phyloP scores from a whole-genome alignment of 1,140 invertebrate genomes.

The Drosophila oshimai region DNA sequence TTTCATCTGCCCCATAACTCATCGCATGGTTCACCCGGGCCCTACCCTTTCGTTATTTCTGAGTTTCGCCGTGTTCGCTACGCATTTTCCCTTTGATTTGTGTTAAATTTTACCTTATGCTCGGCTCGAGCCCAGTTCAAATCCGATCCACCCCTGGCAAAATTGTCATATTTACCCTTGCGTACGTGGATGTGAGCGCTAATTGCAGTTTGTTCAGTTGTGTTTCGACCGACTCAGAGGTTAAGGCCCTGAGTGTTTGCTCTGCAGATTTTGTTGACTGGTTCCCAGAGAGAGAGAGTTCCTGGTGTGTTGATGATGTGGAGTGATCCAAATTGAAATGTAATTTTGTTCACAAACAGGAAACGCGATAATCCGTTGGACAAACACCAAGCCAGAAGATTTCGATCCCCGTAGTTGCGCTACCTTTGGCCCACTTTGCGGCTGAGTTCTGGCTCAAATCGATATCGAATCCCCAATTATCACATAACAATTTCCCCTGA shows the following conservation, averaged over 20 bases:
- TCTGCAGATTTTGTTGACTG: conserved; percentile 43
- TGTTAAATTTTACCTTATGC: conserved; percentile 51
- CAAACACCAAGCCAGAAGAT: conserved; percentile 18
- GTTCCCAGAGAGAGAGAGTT: not conserved
- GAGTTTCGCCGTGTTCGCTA: conserved; percentile 6
- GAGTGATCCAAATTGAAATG: conserved; percentile 52
- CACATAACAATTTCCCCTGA: conserved; percentile 60
- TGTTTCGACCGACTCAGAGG: conserved; percentile 15
- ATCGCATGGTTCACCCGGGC: not conserved
- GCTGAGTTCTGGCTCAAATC: not conserved
- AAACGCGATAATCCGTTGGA: conserved; percentile 25
- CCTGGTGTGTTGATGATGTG: conserved; percentile 7
- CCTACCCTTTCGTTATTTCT: not conserved
- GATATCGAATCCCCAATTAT: conserved; percentile 51
- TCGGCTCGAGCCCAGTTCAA: not conserved
- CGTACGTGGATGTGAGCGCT: conserved; percentile 21
- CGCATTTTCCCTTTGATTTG: conserved; percentile 59
- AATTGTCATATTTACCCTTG: conserved; percentile 49
- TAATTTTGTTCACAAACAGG: conserved; percentile 23
- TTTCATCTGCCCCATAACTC: conserved; percentile 38
- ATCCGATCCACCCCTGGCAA: conserved; percentile 10
- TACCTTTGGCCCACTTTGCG: conserved; percentile 10
- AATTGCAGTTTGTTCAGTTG: conserved; percentile 59
- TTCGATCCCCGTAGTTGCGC: not conserved
- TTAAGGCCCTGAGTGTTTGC: conserved; percentile 47